Conservation (phyloP, 64 coral and sea anemone species). For the Stichodactyla mertensii region DNA sequence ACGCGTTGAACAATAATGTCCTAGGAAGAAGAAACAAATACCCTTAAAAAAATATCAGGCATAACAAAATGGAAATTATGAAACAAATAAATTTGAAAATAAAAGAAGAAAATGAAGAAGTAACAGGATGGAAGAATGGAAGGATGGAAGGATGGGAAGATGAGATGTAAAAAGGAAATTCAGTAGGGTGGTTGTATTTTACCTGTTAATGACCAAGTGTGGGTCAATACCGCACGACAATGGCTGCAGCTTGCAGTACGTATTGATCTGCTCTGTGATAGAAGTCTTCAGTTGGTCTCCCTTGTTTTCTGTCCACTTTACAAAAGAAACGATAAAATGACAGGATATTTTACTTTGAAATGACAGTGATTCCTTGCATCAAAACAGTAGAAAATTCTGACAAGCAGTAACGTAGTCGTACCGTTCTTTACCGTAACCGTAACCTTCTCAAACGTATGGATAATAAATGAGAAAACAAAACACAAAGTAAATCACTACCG, state of each 20-base stretch:
- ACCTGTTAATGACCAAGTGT: conserved; percentile 14
- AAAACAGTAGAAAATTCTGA: too few relatives aligned
- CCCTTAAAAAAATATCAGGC: neutral
- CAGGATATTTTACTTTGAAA: too few relatives aligned
- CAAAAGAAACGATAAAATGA: neutral
- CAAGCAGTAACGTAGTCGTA: neutral
- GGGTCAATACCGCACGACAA: conserved; percentile 1
- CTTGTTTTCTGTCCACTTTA: conserved; percentile 27
- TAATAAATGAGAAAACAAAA: too few relatives aligned
- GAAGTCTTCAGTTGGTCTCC: neutral
- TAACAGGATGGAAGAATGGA: neutral
- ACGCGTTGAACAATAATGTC: conserved; percentile 12
- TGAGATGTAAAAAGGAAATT: neutral
- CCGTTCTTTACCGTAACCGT: neutral
- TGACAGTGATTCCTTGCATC: too few relatives aligned
- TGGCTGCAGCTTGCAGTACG: neutral
- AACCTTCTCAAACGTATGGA: too few relatives aligned
- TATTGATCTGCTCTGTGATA: conserved; percentile 8
- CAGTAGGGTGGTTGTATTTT: neutral
- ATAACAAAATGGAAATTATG: neutral
- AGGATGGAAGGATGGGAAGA: neutral
- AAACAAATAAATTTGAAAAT: neutral
- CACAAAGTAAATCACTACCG: too few relatives aligned
- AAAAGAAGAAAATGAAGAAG: neutral
- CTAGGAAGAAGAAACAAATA: neutral